Percentiles rank a stretch among this genome's conserved stretches.
Conservation (phyloP, 2,797 vertebrate genomes). For the Neosalanx taihuensis region DNA sequence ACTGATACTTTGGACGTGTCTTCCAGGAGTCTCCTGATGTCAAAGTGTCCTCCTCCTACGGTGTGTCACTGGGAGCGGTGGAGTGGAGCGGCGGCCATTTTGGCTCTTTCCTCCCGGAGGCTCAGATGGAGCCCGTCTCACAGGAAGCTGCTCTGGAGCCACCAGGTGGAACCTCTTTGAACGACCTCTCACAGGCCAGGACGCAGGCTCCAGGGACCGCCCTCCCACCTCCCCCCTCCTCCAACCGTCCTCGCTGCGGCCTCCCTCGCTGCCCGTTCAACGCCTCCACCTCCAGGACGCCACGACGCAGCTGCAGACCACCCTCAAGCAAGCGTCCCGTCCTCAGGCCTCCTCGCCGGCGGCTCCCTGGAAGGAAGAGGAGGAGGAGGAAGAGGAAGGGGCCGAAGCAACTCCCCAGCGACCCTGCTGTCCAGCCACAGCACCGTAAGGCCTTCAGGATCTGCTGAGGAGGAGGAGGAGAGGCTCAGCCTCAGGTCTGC, state of each 20-base stretch:
- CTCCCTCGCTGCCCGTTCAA: slow-evolving; percentile 29
- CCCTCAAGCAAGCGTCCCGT: slow-evolving; percentile 34
- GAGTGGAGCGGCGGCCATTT: slow-evolving; percentile 61
- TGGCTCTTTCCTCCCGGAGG: slow-evolving; percentile 50
- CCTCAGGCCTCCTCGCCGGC: slow-evolving; percentile 28
- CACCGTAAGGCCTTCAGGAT: slow-evolving; percentile 61
- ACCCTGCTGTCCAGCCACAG: slow-evolving; percentile 47
- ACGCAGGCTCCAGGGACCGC: slow-evolving; percentile 41
- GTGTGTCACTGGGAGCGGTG: slow-evolving; percentile 46
- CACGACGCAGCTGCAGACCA: slow-evolving; percentile 14
- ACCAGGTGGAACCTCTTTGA: slow-evolving; percentile 18
- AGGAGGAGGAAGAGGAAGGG: slow-evolving; percentile 32
- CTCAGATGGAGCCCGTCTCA: slow-evolving; percentile 40
- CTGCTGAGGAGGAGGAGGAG: slow-evolving; percentile 49
- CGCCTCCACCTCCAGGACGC: slow-evolving; percentile 21
- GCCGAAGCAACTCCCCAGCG: slow-evolving; percentile 51
- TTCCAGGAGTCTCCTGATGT: slow-evolving; percentile 46
- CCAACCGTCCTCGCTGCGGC: background rate
- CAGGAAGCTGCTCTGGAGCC: slow-evolving; percentile 24
- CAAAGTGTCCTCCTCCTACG: slow-evolving; percentile 41
- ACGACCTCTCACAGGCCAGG: slow-evolving; percentile 58
- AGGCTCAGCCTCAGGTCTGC: slow-evolving; percentile 19
- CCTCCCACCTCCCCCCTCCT: background rate
- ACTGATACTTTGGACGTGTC: background rate
- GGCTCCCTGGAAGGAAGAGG: slow-evolving; percentile 42